These are phyloP conservation scores for Erethizon dorsatum DNA, from an alignment of 2,797 vertebrate species.

Conservation along the genomic window DNA sequence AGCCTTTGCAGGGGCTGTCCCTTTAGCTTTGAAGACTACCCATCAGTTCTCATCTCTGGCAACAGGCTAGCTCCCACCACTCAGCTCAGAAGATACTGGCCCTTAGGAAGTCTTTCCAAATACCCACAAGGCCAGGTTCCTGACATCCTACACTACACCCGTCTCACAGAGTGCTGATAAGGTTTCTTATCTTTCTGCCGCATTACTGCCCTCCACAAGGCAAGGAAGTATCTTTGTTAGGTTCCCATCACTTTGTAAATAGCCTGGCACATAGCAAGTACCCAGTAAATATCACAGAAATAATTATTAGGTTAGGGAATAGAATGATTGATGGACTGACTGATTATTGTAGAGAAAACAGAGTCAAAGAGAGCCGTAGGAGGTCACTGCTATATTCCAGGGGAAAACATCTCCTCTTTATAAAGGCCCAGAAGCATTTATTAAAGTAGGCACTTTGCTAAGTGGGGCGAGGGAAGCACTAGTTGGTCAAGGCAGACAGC, in stretches of 20 bases:
- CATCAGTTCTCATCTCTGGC: background rate
- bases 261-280: background rate
- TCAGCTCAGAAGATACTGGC: background rate
- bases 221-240: background rate
- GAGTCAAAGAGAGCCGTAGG: background rate
- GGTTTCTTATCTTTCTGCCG: background rate
- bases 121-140: background rate
- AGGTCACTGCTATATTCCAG: background rate
- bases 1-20: background rate
- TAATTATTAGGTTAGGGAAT: conserved; percentile 51
- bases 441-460: conserved; percentile 37
- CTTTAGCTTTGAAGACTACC: background rate
- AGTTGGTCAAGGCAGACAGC: conserved; percentile 44
- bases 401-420: background rate
- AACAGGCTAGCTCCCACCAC: background rate
- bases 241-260: background rate
- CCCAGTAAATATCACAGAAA: conserved; percentile 38
- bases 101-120: background rate
- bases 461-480: background rate
- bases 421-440: conserved; percentile 39
- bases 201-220: background rate
- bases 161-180: background rate
- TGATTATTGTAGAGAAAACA: conserved; percentile 51
- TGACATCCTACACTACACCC: background rate
- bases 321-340: conserved; percentile 26